Conservation (phyloP, 2,888 invertebrate species). For the Eledona agricola region DNA sequence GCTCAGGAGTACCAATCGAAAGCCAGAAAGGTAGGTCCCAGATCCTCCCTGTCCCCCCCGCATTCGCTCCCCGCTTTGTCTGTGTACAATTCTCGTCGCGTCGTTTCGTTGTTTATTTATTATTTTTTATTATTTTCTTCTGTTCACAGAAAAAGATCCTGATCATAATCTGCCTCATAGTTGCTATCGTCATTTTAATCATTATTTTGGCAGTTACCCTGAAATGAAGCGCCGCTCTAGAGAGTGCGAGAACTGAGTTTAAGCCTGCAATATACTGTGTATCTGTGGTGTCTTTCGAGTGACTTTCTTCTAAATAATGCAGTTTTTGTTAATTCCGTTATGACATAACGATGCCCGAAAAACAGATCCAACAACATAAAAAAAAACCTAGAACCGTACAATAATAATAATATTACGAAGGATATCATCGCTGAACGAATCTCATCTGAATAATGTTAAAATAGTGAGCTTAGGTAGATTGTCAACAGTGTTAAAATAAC, state of each 20-base stretch:
- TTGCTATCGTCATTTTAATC: slow-evolving; percentile 80
- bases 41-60: no score
- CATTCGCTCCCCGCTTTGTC: background rate
- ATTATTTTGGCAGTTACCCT: slow-evolving; percentile 69
- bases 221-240: slow-evolving; percentile 18
- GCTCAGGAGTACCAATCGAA: slow-evolving; percentile 87
- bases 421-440: no score
- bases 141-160: slow-evolving; percentile 88
- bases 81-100: slow-evolving; percentile 6
- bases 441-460: slow-evolving; percentile 26
- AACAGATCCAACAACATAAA: background rate
- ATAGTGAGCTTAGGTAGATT: slow-evolving; percentile 38
- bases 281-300: slow-evolving; percentile 20
- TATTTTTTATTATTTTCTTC: slow-evolving; percentile 61
- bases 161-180: slow-evolving; percentile 84
- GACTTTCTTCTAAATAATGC: slow-evolving; percentile 19
- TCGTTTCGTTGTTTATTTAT: slow-evolving; percentile 25
- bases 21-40: slow-evolving; percentile 83
- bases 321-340: slow-evolving; percentile 18
- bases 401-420: no score
- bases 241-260: slow-evolving; percentile 14
- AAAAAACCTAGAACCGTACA: slow-evolving; percentile 22
- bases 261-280: slow-evolving; percentile 27
- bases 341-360: slow-evolving; percentile 20
- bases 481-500: slow-evolving; percentile 24